Conservation (phyloP, 2,113 vertebrate species). For the Paedocypris sp. region DNA sequence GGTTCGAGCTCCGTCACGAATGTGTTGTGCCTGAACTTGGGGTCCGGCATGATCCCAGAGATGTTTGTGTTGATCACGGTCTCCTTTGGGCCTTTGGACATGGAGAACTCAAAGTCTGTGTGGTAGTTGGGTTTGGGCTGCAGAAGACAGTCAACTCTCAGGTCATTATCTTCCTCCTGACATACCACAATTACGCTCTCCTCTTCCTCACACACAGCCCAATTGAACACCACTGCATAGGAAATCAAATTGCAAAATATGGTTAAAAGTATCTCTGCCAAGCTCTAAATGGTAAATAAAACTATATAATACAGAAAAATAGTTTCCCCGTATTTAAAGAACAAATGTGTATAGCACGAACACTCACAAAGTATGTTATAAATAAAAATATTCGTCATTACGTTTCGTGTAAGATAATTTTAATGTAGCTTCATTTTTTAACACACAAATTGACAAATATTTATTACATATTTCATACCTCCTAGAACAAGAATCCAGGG, state of each 20-base stretch:
- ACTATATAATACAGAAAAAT: too few species aligned
- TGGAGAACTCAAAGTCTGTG: constrained; percentile 57
- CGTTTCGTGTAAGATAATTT: too few species aligned
- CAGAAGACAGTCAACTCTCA: constrained; percentile 57
- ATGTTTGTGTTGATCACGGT: constrained; percentile 57
- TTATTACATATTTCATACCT: constrained; percentile 24
- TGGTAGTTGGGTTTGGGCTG: constrained; percentile 38
- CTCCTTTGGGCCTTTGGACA: constrained; percentile 50
- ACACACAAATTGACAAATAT: too few species aligned
- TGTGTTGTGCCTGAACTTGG: constrained; percentile 43
- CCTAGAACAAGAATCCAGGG: constrained; percentile 3
- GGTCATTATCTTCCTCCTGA: constrained; percentile 49
- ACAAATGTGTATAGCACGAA: too few species aligned
- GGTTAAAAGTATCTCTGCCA: too few species aligned
- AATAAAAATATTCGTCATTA: too few species aligned
- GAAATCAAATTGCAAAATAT: neutral
- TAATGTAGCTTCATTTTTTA: too few species aligned
- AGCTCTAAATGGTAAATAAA: too few species aligned
- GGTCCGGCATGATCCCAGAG: constrained; percentile 44
- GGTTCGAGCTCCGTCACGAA: constrained; percentile 44
- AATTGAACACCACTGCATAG: constrained; percentile 45
- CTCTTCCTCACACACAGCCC: constrained; percentile 34
- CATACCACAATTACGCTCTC: constrained; percentile 46
- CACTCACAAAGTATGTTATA: too few species aligned
- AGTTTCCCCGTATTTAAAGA: too few species aligned